Evolutionary conservation across 1,140 invertebrate species (phyloP), one percentile per base, ranked within the genome.

Genomic region (Proales similis): DNA sequence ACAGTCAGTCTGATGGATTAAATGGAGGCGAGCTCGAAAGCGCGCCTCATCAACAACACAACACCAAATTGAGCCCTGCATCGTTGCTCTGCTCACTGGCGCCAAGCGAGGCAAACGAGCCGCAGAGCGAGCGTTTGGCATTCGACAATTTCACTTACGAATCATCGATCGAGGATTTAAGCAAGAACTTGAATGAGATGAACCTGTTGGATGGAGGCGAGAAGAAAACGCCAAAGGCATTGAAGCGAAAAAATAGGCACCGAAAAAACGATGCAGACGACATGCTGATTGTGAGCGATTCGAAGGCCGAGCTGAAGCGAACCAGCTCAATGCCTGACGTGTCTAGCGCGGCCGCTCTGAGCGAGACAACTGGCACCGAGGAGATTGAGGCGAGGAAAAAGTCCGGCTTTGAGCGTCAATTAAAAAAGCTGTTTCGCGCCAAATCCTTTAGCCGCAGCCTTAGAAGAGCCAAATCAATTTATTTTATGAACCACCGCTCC

Each of bases 121-220:
- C n/a, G n/a, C n/a, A n/a, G n/a, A n/a, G n/a, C n/a, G n/a, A n/a
- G n/a, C 22, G 24, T 26, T 7, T 57, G 3, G 51, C 51, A 4
- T 57, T 57, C 17, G 51, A 57, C 20, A 57, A 57, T 42, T 24
- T 57, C 5, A 57, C 51, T 39, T 57, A 57, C 26, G 29, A 26
- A 3, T 57, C 51, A 9, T 57, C 51, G 9, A 26, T 57, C 7
- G 51, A 57, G 29, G 32, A 29, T 57, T 39, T 57, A 14, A 26
- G 39, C 7, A 42, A 57, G 29, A 42, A 29, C 45, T 39, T 57
- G 14, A 39, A 2, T 12, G 22, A 39, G 17, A 20, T 24, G n/a
- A 57, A 53, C 14, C 14, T 53, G 3, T 39, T 9, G 29, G n/a
- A 38, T 6, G 51, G 45, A 42, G 17, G 17, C 14, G 30, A 42